Evolutionary conservation across 2,113 vertebrate species (phyloP), one percentile per base, ranked within the genome.

Genomic region (Lethenteron camtschaticum): DNA sequence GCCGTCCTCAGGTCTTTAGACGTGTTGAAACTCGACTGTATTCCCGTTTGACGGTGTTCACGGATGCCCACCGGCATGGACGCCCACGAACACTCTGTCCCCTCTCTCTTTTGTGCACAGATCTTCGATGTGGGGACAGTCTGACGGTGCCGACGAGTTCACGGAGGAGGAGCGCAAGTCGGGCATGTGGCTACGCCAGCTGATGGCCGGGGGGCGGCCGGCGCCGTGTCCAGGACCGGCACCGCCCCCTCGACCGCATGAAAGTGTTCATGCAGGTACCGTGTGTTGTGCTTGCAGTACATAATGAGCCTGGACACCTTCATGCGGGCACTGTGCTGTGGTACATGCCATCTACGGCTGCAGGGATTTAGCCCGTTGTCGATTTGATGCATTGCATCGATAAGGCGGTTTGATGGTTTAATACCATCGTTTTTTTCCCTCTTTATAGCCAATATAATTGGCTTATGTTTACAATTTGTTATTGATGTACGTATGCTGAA

Each of bases 201-300:
- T 96, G 1, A 72, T 83, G 73, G 83, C 89, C 0, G 90, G 90
- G 11, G 82, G 1, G 72, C 82, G 57, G 88, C 89, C 0, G 89
- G 90, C 2, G 86, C 87, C 0, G 79, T 95, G n/a, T 95, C 87
- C 57, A 81, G 90, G 41, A 95, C 92, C 0, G 87, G 88, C 12
- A 94, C 90, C 0, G 91, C 91, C 10, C 88, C 1, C 78, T 92
- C 77, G 90, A 95, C 76, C 81, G 90, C 58, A 80, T 92, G 57
- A 96, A 92, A 77, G 86, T 96, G 75, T 88, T 96, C 78, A 92
- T 95, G 89, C 90, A 95, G 86, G 90, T 90, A 71, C 57, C 70
- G 75, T 10, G n/a, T n/a, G 57, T 24, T 10, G 71, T 71, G 66
- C 69, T 5, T 4, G 9, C 9, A 1, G 8, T 24, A 71, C 57